Base-by-base conservation (phyloP, 2,797 vertebrate species). In the Helarctos malayanus region DNA sequence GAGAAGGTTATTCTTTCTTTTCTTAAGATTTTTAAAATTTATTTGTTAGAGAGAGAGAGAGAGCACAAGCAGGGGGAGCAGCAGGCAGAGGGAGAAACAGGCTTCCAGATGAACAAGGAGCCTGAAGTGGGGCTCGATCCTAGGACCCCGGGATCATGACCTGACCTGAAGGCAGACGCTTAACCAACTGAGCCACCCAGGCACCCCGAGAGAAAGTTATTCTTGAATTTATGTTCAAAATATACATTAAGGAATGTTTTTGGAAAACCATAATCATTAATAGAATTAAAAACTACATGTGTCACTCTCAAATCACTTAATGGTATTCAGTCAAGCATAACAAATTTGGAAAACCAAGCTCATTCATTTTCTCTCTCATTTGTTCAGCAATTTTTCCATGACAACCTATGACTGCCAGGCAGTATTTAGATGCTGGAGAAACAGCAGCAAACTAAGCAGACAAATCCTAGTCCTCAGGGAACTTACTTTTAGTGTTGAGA, bases 221-320 rank as follows among this genome's bases (percentile, higher is more conserved):
- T 94, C 10, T 73, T 97, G 1, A 65, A 69, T 71, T 93, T 76
- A 57, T 80, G 83, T 90, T 96, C 52, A 68, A 89, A 94, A 59
- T 71, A 38, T 41, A 56, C 11, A 25, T 38, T 69, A 41, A 91
- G 61, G 19, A 84, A 59, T 19, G 11, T 54, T 78, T 89, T 81
- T 6, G 11, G 83, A 91, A 92, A 91, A 59, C 29, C 75, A n/a
- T 41, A 79, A 79, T 41, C 57, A 80, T 73, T 85, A 65, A 52
- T 75, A 79, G 18, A 88, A 68, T 80, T 79, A 25, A 91, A 82
- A 94, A 45, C 19, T 76, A 78, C 13, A 75, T 13, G 5, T 35
- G 14, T 35, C 41, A 41, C 6, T 93, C n/a, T 87, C 27, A 49
- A 85, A 79, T 82, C 45, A 76, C 38, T 94, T 54, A 57, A 45